These are phyloP conservation scores for Trilocha varians DNA, from an alignment of 2,888 invertebrate species.

Conservation along the genomic window DNA sequence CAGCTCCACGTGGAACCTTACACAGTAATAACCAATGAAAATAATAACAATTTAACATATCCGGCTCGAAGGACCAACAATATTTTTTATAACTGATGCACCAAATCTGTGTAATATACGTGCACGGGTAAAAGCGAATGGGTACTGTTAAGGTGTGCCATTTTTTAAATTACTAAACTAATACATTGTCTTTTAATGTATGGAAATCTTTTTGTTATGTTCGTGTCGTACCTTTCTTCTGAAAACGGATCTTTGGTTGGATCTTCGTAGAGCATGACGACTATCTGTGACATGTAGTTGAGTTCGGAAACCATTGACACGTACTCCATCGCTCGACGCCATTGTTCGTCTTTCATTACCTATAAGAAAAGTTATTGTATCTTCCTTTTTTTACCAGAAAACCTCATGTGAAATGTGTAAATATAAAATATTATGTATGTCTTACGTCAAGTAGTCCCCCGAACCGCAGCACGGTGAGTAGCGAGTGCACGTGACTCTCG, in stretches of 20 bases:
- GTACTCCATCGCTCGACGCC: conserved; percentile 99
- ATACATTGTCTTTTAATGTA: neutral
- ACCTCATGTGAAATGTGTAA: neutral
- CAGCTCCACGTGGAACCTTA: conserved; percentile 95
- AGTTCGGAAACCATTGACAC: conserved; percentile 97
- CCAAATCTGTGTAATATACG: too few relatives aligned
- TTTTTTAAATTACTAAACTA: too few relatives aligned
- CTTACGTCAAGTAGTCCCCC: conserved; percentile 91
- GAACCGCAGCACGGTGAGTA: conserved; percentile 94
- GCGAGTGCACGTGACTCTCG: conserved; percentile 98
- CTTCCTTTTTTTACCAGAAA: neutral
- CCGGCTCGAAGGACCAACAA: too few relatives aligned
- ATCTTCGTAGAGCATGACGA: conserved; percentile 99
- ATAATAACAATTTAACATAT: too few relatives aligned
- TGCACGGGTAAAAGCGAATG: too few relatives aligned
- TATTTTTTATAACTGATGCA: too few relatives aligned
- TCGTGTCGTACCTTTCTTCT: conserved; percentile 75
- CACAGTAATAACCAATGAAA: neutral
- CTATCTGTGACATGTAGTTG: conserved; percentile 99
- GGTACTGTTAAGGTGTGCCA: too few relatives aligned
- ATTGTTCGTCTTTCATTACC: conserved; percentile 93
- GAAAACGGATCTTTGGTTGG: conserved; percentile 94
- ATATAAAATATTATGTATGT: conserved; percentile 10
- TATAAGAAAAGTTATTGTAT: conserved; percentile 27
- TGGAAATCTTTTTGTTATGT: neutral